phyloP scores from a whole-genome alignment of 2,888 invertebrate species.

The Maniola hyperantus region DNA sequence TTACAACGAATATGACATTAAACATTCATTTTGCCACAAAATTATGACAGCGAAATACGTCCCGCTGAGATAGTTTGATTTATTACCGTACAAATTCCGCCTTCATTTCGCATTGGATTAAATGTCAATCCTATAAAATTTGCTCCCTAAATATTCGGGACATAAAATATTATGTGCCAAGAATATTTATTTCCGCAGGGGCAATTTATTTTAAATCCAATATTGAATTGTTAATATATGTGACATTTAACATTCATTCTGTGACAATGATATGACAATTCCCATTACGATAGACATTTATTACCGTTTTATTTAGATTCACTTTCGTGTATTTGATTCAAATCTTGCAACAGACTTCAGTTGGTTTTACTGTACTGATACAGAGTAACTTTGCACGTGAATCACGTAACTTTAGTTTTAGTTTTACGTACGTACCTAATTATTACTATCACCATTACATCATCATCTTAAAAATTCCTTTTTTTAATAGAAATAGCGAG shows the following conservation, averaged over 20 bases:
- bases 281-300: slow-evolving; percentile 15
- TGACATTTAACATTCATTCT: slow-evolving; percentile 15
- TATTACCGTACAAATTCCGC: slow-evolving; percentile 16
- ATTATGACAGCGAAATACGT: slow-evolving; percentile 20
- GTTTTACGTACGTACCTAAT: too few species aligned
- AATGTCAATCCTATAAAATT: slow-evolving; percentile 14
- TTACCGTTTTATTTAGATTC: background rate
- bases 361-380: background rate
- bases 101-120: slow-evolving; percentile 11
- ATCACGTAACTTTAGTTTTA: too few species aligned
- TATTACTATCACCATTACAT: too few species aligned
- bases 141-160: slow-evolving; percentile 6
- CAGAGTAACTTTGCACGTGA: too few species aligned
- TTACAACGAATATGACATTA: background rate
- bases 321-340: too few species aligned
- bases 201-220: slow-evolving; percentile 21
- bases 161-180: slow-evolving; percentile 13
- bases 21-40: slow-evolving; percentile 13
- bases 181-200: slow-evolving; percentile 10
- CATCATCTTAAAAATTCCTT: too few species aligned
- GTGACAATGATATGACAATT: background rate
- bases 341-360: too few species aligned
- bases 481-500: too few species aligned
- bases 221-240: slow-evolving; percentile 16
- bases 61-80: slow-evolving; percentile 26